Conservation (phyloP, 1,140 invertebrate genomes). For the Hyles euphorbiae region DNA sequence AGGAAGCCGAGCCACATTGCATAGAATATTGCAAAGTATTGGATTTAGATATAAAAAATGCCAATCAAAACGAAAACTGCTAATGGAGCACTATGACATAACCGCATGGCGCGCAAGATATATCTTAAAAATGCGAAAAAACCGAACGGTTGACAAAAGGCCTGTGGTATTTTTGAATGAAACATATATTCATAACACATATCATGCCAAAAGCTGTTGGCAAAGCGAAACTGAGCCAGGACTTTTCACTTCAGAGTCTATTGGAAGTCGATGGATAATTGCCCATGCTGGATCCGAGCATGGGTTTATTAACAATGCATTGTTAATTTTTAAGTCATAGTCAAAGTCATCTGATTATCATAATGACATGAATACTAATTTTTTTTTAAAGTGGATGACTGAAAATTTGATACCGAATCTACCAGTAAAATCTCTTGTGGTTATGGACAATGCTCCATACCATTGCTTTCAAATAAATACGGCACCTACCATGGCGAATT, state of each 20-base stretch:
- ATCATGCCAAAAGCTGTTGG: no score
- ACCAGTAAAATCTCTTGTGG: conserved; percentile 4
- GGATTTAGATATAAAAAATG: no score
- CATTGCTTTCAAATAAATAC: conserved; percentile 7
- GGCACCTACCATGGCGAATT: background rate
- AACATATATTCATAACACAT: no score
- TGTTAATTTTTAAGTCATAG: conserved; percentile 11
- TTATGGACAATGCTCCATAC: conserved; percentile 9
- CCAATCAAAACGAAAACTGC: no score
- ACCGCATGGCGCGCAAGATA: no score
- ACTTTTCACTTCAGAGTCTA: background rate
- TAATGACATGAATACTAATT: conserved; percentile 23
- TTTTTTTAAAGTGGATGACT: conserved; percentile 19
- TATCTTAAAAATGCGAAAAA: no score
- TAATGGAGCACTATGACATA: no score
- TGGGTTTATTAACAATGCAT: conserved; percentile 7
- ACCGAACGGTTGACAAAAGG: no score
- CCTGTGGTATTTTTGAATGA: no score
- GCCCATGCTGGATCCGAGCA: no score
- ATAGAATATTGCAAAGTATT: no score
- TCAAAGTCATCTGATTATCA: conserved; percentile 21
- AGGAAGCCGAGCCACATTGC: no score
- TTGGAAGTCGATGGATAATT: conserved; percentile 11
- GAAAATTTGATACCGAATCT: conserved; percentile 10
- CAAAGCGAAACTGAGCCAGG: background rate